These are phyloP conservation scores for Acinonyx jubatus DNA, from an alignment of 2,113 vertebrate genomes.

Conservation along the genomic window DNA sequence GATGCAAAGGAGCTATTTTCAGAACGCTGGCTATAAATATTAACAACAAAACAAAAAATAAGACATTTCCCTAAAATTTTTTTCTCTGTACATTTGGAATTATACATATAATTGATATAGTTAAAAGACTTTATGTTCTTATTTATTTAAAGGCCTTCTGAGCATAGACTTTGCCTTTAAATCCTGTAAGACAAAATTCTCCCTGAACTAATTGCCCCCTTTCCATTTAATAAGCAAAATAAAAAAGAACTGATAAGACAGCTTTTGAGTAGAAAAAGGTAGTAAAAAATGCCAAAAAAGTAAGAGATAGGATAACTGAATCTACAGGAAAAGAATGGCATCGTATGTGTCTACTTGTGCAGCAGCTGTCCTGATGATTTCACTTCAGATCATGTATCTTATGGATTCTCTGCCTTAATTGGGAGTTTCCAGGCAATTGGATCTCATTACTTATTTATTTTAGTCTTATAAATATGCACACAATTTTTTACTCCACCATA, in stretches of 20 bases:
- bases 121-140: not conserved
- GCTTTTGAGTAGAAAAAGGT: not conserved
- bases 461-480: not conserved
- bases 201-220: not conserved
- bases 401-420: not conserved
- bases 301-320: not conserved
- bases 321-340: not conserved
- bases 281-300: not conserved
- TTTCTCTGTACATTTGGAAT: not conserved
- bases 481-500: not conserved
- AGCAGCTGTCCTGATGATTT: not conserved
- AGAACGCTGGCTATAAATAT: not conserved
- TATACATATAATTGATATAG: not conserved
- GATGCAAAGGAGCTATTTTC: not conserved
- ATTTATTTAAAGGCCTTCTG: not conserved
- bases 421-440: not conserved
- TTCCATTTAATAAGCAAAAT: not conserved
- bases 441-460: not conserved
- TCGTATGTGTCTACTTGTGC: too few species aligned
- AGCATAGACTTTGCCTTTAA: not conserved
- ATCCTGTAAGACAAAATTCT: not conserved
- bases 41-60: not conserved
- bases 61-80: not conserved
- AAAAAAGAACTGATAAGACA: not conserved
- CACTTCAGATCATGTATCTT: not conserved